Conservation (phyloP, 1,140 invertebrate species). For the Microplitis demolitor region DNA sequence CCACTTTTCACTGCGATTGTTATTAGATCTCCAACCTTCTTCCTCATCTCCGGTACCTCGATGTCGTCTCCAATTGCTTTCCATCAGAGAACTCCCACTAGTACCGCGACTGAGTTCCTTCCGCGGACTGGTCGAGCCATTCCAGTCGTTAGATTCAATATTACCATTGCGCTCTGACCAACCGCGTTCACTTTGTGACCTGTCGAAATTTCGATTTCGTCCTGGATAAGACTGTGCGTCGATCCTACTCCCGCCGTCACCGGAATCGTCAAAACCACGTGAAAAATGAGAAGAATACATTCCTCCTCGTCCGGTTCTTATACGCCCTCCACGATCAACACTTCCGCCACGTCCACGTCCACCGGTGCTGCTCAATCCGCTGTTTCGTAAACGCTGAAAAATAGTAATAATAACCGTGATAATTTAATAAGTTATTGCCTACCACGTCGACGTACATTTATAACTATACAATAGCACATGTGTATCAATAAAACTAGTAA, state of each 20-base stretch:
- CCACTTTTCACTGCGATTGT: constrained; percentile 60
- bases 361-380: constrained; percentile 48
- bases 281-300: constrained; percentile 62
- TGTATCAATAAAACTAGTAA: constrained; percentile 12
- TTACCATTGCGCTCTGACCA: constrained; percentile 71
- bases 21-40: constrained; percentile 65
- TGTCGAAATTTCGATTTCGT: constrained; percentile 55
- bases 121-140: constrained; percentile 65
- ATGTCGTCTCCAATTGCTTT: constrained; percentile 69
- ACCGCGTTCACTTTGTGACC: constrained; percentile 58
- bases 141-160: constrained; percentile 66
- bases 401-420: constrained; percentile 9
- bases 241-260: constrained; percentile 51
- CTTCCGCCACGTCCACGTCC: constrained; percentile 66
- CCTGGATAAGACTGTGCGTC: constrained; percentile 54
- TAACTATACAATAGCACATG: background rate
- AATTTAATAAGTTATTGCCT: background rate
- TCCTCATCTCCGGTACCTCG: constrained; percentile 65
- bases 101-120: constrained; percentile 64
- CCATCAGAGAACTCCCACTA: constrained; percentile 62
- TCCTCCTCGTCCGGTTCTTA: constrained; percentile 64
- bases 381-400: constrained; percentile 55
- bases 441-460: background rate
- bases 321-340: constrained; percentile 62
- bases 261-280: constrained; percentile 65